Base-by-base conservation (phyloP, 2,888 invertebrate species). In the Drosophila seclusa region DNA sequence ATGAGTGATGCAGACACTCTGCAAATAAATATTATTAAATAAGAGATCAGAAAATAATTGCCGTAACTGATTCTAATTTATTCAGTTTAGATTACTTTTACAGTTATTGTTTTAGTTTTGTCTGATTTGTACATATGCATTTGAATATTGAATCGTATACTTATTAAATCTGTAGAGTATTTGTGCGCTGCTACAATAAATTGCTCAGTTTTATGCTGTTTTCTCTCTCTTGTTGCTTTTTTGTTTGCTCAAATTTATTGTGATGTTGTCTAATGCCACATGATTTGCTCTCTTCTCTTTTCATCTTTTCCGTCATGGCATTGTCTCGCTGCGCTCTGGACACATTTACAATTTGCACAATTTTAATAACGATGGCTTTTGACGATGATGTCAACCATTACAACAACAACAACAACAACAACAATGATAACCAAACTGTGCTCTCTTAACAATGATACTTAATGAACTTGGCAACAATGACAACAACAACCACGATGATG, bases 281-380 rank as follows among this genome's bases (percentile, higher is more conserved):
- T 76, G 62, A 68, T 69, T 82, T 71, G 58, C 38, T 53, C 50
- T 73, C 59, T 55, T 60, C 57, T 74, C 64, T 65, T 48, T 76
- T 29, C 57, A n/a, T 81, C 73, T 61, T 69, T 80, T 72, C 59
- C 60, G 8, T 24, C 45, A 71, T 80, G 66, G 34, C 73, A 76
- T 78, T 80, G 68, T 76, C 67, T 75, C 38, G 48, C 27, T n/a
- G 67, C 62, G 45, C 48, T 55, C 55, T 55, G 87, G 83, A 80
- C 74, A 74, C 83, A 78, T 83, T 86, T 86, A 68, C 73, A 90
- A 89, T 83, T 88, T 68, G 76, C 65, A 58, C 70, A 89, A 89
- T 89, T 89, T 79, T 84, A 89, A 88, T 90, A 90, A 87, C 76
- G 65, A 74, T 70, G 87, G 74, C 77, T 87, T 85, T 78, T 74